Evolutionary conservation across 2,888 invertebrate species (phyloP).

Genomic region (Schizotus pectinicornis): DNA sequence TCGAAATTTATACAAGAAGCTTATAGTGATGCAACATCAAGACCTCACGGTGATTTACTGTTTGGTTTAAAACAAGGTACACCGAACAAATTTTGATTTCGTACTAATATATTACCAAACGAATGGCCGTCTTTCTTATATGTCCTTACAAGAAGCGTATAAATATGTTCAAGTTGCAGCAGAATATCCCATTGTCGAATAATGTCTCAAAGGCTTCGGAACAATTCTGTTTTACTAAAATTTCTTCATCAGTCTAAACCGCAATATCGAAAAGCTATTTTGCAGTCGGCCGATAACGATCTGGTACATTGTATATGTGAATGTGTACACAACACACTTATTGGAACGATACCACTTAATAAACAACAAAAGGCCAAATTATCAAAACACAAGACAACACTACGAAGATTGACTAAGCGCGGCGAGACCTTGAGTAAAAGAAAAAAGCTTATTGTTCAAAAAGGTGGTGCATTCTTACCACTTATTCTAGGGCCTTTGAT

Average conservation of each 20-base stretch:
- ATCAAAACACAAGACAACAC: constrained; percentile 8
- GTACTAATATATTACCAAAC: constrained; percentile 23
- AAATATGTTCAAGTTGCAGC: constrained; percentile 1
- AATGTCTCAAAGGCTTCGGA: constrained; percentile 8
- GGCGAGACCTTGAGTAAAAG: constrained; percentile 1
- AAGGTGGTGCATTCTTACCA: constrained; percentile 18
- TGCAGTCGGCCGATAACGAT: constrained; percentile 14
- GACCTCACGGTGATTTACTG: constrained; percentile 30
- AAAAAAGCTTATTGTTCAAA: constrained; percentile 13
- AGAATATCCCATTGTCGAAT: constrained; percentile 6
- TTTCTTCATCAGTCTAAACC: constrained; percentile 13
- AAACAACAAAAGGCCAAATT: constrained; percentile 3
- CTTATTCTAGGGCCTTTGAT: constrained; percentile 12
- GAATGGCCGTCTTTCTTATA: constrained; percentile 8
- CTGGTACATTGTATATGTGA: constrained; percentile 16
- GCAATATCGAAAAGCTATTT: constrained; percentile 8
- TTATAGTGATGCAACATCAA: constrained; percentile 28
- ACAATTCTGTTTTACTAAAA: constrained; percentile 12
- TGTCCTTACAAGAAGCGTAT: constrained; percentile 21
- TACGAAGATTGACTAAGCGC: neutral
- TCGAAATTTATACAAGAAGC: constrained; percentile 31
- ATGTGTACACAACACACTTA: constrained; percentile 10
- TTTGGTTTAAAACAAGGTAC: constrained; percentile 34
- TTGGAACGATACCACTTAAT: constrained; percentile 16
- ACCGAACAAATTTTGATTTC: constrained; percentile 25